Evolutionary conservation across 2,113 vertebrate species (phyloP).

Genomic region (Tonatia bakeri): DNA sequence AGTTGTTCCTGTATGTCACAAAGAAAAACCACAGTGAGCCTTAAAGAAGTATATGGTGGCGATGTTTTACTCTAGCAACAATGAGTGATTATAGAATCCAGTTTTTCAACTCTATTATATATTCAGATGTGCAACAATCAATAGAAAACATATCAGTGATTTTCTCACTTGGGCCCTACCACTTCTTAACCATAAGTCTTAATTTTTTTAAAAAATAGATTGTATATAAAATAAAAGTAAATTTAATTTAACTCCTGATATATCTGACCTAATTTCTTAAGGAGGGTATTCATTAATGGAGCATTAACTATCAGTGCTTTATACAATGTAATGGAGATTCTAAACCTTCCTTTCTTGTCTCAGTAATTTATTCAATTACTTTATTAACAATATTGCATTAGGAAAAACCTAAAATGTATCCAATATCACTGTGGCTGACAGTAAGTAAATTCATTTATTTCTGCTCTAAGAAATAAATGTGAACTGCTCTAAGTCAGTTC

Average conservation of each 20-base stretch:
- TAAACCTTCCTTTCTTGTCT: neutral
- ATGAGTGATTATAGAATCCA: neutral
- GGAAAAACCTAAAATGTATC: conserved; percentile 20
- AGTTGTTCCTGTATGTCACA: conserved; percentile 70
- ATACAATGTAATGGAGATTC: neutral
- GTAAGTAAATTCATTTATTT: conserved; percentile 23
- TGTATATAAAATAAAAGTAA: conserved; percentile 11
- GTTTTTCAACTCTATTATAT: neutral
- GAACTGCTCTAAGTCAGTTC: neutral
- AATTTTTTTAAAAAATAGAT: neutral
- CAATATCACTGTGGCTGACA: neutral
- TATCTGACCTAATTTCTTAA: neutral
- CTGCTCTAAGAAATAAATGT: neutral
- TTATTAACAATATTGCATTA: neutral
- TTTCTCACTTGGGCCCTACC: neutral
- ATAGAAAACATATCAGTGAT: neutral
- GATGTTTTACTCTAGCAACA: conserved; percentile 44
- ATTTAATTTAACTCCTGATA: neutral
- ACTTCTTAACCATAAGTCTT: neutral
- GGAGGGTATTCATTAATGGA: neutral
- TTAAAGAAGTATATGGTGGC: conserved; percentile 28
- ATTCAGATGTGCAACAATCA: neutral
- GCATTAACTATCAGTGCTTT: neutral
- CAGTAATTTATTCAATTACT: neutral
- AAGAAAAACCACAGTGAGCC: conserved; percentile 50